Conservation (phyloP, 2,113 vertebrate species). For the Bubo scandiacus region DNA sequence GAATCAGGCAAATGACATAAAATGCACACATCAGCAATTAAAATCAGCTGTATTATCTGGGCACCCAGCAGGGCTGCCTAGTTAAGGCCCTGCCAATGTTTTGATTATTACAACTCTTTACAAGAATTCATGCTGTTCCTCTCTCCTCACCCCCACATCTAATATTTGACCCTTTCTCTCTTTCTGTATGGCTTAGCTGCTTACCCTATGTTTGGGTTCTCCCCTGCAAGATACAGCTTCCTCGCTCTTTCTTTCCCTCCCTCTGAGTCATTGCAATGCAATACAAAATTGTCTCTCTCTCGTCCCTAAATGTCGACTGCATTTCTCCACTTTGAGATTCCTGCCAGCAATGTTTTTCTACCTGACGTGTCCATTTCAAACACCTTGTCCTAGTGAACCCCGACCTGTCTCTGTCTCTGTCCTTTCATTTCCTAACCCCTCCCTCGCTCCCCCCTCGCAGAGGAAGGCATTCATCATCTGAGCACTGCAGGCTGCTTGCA, state of each 20-base stretch:
- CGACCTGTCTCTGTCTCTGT: background rate
- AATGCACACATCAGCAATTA: constrained; percentile 52
- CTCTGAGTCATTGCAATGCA: background rate
- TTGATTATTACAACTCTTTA: constrained; percentile 38
- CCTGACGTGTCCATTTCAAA: background rate
- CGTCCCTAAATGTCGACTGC: fast-evolving
- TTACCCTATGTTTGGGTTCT: background rate
- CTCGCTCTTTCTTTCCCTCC: background rate
- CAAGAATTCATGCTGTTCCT: constrained; percentile 47
- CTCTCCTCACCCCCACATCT: background rate
- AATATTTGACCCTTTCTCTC: constrained; percentile 21
- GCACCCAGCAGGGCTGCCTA: constrained; percentile 38
- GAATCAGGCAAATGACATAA: constrained; percentile 14
- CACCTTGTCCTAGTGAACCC: background rate
- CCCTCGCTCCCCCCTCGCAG: background rate
- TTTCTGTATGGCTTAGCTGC: background rate
- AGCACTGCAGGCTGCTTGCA: background rate
- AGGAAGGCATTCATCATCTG: background rate
- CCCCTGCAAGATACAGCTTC: background rate
- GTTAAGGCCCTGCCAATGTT: constrained; percentile 46
- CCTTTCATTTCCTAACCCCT: background rate
- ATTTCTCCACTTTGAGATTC: background rate
- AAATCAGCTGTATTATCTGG: constrained; percentile 24
- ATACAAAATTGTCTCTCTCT: background rate
- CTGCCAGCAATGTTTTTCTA: background rate